Conservation (phyloP, 2,797 vertebrate species). For the Thaleichthys pacificus region DNA sequence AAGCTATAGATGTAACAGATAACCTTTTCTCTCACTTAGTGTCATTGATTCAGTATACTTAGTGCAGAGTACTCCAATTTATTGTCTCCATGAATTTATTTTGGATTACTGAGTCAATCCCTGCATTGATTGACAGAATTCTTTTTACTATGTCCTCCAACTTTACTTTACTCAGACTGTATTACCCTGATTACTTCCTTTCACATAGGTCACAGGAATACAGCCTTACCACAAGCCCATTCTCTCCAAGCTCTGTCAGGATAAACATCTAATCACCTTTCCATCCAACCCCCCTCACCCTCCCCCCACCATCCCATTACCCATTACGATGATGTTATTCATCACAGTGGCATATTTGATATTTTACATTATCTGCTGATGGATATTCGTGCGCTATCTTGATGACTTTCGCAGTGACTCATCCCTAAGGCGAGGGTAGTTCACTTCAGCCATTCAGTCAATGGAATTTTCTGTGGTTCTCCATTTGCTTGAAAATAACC, state of each 20-base stretch:
- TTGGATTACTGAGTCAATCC: neutral
- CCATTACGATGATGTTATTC: conserved; percentile 23
- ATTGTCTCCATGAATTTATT: conserved; percentile 19
- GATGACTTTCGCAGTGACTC: conserved; percentile 36
- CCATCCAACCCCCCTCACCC: conserved; percentile 15
- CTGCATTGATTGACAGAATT: conserved; percentile 5
- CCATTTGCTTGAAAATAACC: conserved; percentile 19
- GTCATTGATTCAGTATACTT: conserved; percentile 60
- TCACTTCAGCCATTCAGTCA: conserved; percentile 37
- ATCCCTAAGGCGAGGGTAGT: conserved; percentile 33
- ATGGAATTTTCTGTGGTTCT: conserved; percentile 33
- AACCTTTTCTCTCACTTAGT: conserved; percentile 38
- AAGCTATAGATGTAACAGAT: conserved; percentile 33
- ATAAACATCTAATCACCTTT: conserved; percentile 30
- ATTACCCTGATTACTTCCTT: too few relatives aligned
- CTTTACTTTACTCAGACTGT: too few relatives aligned
- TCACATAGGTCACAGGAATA: too few relatives aligned
- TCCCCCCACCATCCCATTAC: neutral
- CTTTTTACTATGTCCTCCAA: too few relatives aligned
- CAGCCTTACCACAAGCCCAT: too few relatives aligned
- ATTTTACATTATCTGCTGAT: conserved; percentile 45
- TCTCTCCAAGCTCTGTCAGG: too few relatives aligned
- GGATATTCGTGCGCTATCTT: conserved; percentile 40
- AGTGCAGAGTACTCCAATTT: conserved; percentile 43
- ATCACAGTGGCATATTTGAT: conserved; percentile 53